Base-by-base conservation (phyloP, 2,113 vertebrate genomes). In the Tichodroma muraria region DNA sequence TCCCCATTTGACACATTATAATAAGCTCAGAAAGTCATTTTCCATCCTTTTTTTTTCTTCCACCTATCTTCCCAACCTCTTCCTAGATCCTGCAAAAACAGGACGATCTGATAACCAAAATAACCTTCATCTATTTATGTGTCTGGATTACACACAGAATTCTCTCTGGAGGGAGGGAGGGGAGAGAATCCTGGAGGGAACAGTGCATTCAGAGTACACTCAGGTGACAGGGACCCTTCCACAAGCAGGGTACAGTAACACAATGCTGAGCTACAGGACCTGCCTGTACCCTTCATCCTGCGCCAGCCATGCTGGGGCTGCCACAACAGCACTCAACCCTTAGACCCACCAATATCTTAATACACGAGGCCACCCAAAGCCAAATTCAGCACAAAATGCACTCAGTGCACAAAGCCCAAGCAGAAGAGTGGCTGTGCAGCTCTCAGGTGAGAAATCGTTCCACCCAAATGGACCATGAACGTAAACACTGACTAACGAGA, bases 381-480 rank as follows among this genome's bases (percentile, higher is more conserved):
- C 76, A 47, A 49, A 83, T 13, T 10, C 33, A 73, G 71, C 78
- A 40, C 28, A 3, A 53, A 86, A 71, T 4, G 13, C 42, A 40
- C 59, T 27, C 59, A 11, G 60, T 2, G 52, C 81, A 63, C 60
- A 83, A 65, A 88, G 4, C 27, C 68, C 78, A 8, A 45, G 50
- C 33, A 16, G 69, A 60, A 77, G 85, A 56, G 80, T 16, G 80
- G 72, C 79, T 73, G 56, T 45, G 85, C 28, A 54, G 89, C 69
- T 87, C 96, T 97, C 96, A 96, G 95, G 93, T 94, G 89, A 97
- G 94, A 94, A 95, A 96, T 71, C 94, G 77, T 95, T 94, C 80
- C 88, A 86, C 92, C 95, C 91, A 96, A 96, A 78, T 88, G 92
- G 95, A 96, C 81, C 88, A 81, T 84, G 70, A 65, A 76, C 12